phyloP scores from a whole-genome alignment of 2,797 vertebrate species.

The Diglossa cyanea region DNA sequence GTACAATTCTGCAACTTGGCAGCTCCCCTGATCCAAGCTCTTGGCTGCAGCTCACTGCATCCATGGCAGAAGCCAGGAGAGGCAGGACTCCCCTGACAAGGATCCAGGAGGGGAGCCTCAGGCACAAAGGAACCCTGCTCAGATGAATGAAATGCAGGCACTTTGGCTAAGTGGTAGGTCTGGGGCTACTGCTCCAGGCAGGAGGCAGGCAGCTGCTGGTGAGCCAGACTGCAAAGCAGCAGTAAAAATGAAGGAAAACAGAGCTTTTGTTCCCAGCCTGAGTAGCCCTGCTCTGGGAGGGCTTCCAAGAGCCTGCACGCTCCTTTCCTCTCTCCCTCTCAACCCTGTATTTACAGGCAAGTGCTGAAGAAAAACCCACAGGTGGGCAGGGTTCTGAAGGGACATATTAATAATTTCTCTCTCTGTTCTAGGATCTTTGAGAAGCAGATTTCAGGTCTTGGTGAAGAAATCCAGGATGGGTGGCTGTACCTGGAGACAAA shows the following conservation, averaged over 20 bases:
- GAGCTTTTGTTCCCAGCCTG: slow-evolving; percentile 11
- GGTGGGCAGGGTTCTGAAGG: background rate
- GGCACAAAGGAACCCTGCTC: accelerated
- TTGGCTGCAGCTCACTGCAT: background rate
- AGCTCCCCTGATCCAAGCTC: background rate
- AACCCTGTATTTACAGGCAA: background rate
- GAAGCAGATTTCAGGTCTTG: background rate
- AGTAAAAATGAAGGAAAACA: slow-evolving; percentile 28
- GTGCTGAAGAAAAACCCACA: background rate
- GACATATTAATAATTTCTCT: background rate
- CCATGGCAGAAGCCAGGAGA: background rate
- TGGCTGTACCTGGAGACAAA: background rate
- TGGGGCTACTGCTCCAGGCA: background rate
- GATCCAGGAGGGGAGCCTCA: background rate
- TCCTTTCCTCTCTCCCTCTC: background rate
- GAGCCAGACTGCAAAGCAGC: background rate
- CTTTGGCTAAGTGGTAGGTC: background rate
- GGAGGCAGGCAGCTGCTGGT: background rate
- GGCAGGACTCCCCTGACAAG: background rate
- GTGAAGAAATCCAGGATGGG: background rate
- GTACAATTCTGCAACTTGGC: background rate
- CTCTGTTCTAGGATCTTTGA: background rate
- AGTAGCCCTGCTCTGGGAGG: background rate
- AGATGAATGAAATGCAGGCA: background rate
- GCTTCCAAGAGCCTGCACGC: background rate